Percentiles rank a stretch among this genome's conserved stretches.
These are phyloP conservation scores for Microctonus hyperodae DNA, from an alignment of 2,888 invertebrate genomes.

Conservation along the genomic window DNA sequence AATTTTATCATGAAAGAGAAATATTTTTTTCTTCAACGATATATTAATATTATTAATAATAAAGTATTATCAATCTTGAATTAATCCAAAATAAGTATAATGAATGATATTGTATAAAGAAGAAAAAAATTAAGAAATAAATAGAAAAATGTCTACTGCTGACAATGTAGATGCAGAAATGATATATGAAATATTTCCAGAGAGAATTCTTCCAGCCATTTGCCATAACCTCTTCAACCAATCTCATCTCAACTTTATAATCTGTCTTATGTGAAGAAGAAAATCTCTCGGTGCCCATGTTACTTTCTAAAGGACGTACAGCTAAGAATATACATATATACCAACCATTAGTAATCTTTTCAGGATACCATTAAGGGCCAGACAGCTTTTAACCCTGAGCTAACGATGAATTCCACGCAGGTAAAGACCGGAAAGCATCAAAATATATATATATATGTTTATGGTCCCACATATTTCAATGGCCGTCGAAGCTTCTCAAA, in stretches of 20 bases:
- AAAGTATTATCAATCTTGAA: background rate
- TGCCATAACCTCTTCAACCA: background rate
- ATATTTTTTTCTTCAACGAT: background rate
- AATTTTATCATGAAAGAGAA: background rate
- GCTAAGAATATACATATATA: too few species aligned
- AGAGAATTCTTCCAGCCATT: background rate
- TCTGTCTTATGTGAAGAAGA: constrained; percentile 5
- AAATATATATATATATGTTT: background rate
- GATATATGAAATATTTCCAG: constrained; percentile 26
- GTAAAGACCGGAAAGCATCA: constrained; percentile 1
- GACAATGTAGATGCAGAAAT: constrained; percentile 16
- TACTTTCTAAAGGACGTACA: background rate
- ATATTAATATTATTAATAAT: background rate
- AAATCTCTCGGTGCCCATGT: background rate
- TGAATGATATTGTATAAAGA: constrained; percentile 7
- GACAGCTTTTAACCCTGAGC: constrained; percentile 5
- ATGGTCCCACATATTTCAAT: background rate
- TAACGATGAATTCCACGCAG: constrained; percentile 1
- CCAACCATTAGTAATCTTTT: constrained; percentile 32
- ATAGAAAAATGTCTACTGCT: background rate
- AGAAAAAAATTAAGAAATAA: constrained; percentile 13
- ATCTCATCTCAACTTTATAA: constrained; percentile 23
- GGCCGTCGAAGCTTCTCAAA: background rate
- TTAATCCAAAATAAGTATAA: background rate
- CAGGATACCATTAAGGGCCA: constrained; percentile 8